Percentiles rank a stretch among this genome's conserved stretches.
These are phyloP conservation scores for Sicus ferrugineus DNA, from an alignment of 2,888 invertebrate genomes.

Conservation along the genomic window DNA sequence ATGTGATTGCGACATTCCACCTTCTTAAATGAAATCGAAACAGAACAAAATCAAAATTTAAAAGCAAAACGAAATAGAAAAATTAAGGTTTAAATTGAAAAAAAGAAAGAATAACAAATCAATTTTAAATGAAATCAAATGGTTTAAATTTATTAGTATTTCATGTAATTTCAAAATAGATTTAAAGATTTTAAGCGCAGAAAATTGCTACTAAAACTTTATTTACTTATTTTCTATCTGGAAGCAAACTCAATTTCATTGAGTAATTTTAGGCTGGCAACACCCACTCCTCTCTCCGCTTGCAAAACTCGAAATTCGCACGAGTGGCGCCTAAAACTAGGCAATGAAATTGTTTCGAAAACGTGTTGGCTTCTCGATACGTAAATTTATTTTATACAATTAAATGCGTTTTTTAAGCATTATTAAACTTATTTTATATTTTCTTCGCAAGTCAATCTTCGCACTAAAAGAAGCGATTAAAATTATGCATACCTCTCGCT, in stretches of 20 bases:
- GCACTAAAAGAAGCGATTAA: not conserved
- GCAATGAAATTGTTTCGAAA: too few relatives aligned
- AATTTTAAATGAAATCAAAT: not conserved
- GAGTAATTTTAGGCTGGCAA: too few relatives aligned
- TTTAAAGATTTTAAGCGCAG: not conserved
- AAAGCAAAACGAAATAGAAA: slow-evolving; percentile 29
- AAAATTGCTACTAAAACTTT: not conserved
- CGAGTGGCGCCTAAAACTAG: too few relatives aligned
- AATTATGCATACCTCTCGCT: slow-evolving; percentile 79
- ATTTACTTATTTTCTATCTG: too few relatives aligned
- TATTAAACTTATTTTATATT: not conserved
- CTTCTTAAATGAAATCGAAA: slow-evolving; percentile 69
- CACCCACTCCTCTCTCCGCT: too few relatives aligned
- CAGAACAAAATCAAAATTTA: slow-evolving; percentile 22
- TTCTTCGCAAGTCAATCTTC: not conserved
- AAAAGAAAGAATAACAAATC: slow-evolving; percentile 32
- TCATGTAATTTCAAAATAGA: slow-evolving; percentile 9
- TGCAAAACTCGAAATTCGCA: too few relatives aligned
- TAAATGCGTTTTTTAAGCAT: not conserved
- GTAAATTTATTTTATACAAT: too few relatives aligned
- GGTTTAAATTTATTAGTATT: slow-evolving; percentile 12
- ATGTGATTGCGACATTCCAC: slow-evolving; percentile 96
- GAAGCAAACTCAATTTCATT: too few relatives aligned
- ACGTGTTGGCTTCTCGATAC: too few relatives aligned
- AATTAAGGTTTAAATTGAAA: slow-evolving; percentile 7